These are phyloP conservation scores for Porites lutea DNA, from an alignment of 64 coral and sea anemone species.

Conservation along the genomic window DNA sequence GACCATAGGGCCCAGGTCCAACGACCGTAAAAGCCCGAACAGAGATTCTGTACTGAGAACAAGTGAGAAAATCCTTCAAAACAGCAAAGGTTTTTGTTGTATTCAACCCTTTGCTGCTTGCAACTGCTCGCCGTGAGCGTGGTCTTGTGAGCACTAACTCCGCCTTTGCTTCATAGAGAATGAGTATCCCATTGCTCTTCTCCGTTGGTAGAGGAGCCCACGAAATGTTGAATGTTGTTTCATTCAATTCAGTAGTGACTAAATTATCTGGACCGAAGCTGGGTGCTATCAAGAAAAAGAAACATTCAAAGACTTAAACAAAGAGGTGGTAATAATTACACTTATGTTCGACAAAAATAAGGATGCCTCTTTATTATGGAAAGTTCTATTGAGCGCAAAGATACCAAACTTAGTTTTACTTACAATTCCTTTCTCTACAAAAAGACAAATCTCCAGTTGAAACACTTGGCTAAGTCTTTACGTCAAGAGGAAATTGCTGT, in stretches of 20 bases:
- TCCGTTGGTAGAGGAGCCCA: conserved; percentile 2
- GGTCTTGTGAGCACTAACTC: background rate
- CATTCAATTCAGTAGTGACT: background rate
- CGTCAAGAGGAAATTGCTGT: too few relatives aligned
- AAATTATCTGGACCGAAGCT: background rate
- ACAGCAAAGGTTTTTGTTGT: background rate
- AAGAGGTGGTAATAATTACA: background rate
- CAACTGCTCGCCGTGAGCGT: background rate
- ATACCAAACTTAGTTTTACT: too few relatives aligned
- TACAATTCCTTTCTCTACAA: too few relatives aligned
- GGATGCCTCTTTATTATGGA: too few relatives aligned
- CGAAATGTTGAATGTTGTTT: conserved; percentile 34
- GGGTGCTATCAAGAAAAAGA: background rate
- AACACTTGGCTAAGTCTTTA: too few relatives aligned
- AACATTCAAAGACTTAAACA: too few relatives aligned
- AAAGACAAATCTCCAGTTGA: too few relatives aligned
- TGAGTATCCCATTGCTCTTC: background rate
- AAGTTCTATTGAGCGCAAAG: too few relatives aligned
- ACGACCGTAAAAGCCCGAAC: background rate
- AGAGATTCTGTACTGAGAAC: background rate
- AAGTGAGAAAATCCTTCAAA: background rate
- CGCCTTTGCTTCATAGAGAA: background rate
- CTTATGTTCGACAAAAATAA: too few relatives aligned
- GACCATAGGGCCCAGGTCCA: background rate
- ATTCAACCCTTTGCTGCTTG: background rate